These are phyloP conservation scores for Irena cyanogastra DNA, from an alignment of 2,113 vertebrate species.

Conservation along the genomic window DNA sequence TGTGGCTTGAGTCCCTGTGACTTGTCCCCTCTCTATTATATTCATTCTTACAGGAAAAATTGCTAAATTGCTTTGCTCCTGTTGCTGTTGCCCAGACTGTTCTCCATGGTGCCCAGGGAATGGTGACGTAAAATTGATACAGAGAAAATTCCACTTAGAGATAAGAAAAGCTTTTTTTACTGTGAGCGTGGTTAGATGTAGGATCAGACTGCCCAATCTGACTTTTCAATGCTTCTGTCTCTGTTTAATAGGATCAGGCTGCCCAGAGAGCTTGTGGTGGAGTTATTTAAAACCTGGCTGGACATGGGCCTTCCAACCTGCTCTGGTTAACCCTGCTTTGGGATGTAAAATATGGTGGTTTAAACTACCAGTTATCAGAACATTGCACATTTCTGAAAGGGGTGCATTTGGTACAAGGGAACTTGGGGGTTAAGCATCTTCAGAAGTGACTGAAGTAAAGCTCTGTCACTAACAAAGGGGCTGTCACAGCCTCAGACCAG, in stretches of 20 bases:
- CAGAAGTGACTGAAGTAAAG: not conserved
- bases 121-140: not conserved
- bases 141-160: not conserved
- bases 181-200: not conserved
- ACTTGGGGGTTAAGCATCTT: not conserved
- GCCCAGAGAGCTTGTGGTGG: not conserved
- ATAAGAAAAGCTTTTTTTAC: not conserved
- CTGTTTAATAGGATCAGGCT: not conserved
- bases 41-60: not conserved
- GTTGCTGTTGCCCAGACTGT: not conserved
- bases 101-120: not conserved
- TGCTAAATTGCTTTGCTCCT: not conserved
- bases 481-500: fast-evolving
- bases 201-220: not conserved
- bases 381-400: not conserved
- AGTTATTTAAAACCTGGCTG: not conserved
- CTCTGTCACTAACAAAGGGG: not conserved
- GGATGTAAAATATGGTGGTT: not conserved
- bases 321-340: not conserved
- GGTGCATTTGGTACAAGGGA: not conserved
- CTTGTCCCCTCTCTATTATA: fast-evolving
- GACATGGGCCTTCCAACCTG: not conserved
- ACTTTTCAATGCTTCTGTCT: not conserved
- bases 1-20: not conserved
- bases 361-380: not conserved